Evolutionary conservation across 2,888 invertebrate genomes (phyloP).

Genomic region (Nephrocerus scutellatus): DNA sequence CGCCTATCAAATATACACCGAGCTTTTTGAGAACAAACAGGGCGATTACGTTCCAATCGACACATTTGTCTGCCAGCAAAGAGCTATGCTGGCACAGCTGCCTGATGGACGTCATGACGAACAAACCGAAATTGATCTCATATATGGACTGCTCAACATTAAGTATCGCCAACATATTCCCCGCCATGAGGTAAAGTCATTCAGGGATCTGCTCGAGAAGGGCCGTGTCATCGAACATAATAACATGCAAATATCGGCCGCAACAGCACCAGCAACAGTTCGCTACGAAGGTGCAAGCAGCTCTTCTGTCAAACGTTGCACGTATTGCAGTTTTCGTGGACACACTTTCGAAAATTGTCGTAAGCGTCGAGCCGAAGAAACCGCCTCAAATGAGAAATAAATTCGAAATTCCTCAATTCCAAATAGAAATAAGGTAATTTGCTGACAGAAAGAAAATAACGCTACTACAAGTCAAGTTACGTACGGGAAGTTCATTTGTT

Average conservation of each 20-base stretch:
- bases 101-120: slow-evolving; percentile 40
- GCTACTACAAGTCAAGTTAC: too few relatives aligned
- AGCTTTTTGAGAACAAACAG: slow-evolving; percentile 38
- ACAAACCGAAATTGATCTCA: slow-evolving; percentile 37
- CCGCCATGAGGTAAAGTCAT: slow-evolving; percentile 33
- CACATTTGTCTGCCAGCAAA: slow-evolving; percentile 37
- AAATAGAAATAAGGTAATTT: too few relatives aligned
- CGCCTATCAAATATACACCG: slow-evolving; percentile 41
- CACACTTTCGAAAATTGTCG: slow-evolving; percentile 37
- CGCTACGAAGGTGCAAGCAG: too few relatives aligned
- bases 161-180: slow-evolving; percentile 40
- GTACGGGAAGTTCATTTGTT: too few relatives aligned
- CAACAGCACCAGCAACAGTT: slow-evolving; percentile 22
- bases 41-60: slow-evolving; percentile 32
- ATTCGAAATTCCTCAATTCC: too few relatives aligned
- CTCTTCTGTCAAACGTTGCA: slow-evolving; percentile 38
- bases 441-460: too few relatives aligned
- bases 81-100: slow-evolving; percentile 40
- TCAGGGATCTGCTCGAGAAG: slow-evolving; percentile 38
- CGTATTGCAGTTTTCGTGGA: slow-evolving; percentile 40
- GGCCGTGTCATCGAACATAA: slow-evolving; percentile 40
- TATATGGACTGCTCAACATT: slow-evolving; percentile 38
- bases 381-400: too few relatives aligned
- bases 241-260: slow-evolving; percentile 27
- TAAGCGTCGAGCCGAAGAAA: too few relatives aligned